Base-by-base conservation (phyloP, 2,797 vertebrate genomes). In the Microctenopoma stevenorrisi region DNA sequence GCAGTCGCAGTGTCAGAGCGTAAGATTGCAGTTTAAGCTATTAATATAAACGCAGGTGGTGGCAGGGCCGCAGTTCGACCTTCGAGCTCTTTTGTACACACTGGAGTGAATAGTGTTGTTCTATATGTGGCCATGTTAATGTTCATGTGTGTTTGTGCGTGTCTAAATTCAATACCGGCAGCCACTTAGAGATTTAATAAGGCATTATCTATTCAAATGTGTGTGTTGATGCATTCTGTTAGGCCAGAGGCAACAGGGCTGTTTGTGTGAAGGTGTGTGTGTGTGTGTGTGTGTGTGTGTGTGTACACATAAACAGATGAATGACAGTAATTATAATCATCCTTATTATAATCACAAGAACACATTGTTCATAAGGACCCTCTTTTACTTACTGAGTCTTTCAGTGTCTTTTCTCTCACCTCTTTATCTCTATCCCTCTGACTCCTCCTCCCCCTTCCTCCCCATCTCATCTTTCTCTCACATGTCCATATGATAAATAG, bases 241-340 rank as follows among this genome's bases (percentile, higher is more conserved):
- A 60, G 64, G 74, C 82, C 48, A 13, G 59, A 76, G 70, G 78
- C 76, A 64, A 48, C 38, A 15, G 44, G 40, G 22, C 18, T 78
- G 68, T 86, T 64, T 65, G 7, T 35, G 33, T 35, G 18, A 18
- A 18, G 18, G 30, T 5, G 5, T 57, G 68, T 64, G 61, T 42
- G 13, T 38, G 52, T 42, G 40, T 42, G 40, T 42, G 38, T 35
- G 28, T 10, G 8, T 66, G 47, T 70, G 69, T 56, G 58, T 73
- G 58, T 79, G 49, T 44, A 64, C 67, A 67, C n/a, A 28, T 65
- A 42, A 76, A 67, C 50, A 79, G 72, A 84, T 63, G 57, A 89
- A 88, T 81, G 63, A 52, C 56, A 40, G 64, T 78, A 77, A 86
- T 91, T 84, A 81, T 78, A 78, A 81, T 75, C 61, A 78, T 83